phyloP scores from a whole-genome alignment of 2,113 vertebrate species.

The Choloepus hoffmanni region DNA sequence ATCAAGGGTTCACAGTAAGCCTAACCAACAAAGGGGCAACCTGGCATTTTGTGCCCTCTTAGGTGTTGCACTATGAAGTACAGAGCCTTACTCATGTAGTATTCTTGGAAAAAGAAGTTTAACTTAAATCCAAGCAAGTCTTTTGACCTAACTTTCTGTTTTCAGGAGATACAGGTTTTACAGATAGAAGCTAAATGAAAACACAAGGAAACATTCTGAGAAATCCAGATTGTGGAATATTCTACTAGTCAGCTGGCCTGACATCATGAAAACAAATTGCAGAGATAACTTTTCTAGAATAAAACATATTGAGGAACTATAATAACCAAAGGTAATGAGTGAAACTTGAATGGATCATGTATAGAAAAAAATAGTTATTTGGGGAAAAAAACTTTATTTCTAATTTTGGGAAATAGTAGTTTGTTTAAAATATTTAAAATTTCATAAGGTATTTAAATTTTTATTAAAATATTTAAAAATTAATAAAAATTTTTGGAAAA shows the following conservation, averaged over 20 bases:
- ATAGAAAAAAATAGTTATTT: background rate
- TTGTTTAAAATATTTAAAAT: too few species aligned
- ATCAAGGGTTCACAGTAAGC: too few species aligned
- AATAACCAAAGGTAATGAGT: background rate
- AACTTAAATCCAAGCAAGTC: too few species aligned
- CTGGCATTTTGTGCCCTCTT: too few species aligned
- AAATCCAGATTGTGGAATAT: constrained; percentile 47
- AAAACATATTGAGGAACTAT: constrained; percentile 12
- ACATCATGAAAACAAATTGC: background rate
- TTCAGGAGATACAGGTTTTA: background rate
- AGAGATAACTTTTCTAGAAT: background rate
- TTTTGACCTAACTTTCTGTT: background rate
- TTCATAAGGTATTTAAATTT: too few species aligned
- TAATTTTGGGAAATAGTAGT: too few species aligned
- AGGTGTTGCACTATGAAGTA: too few species aligned
- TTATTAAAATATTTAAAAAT: too few species aligned
- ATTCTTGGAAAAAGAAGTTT: too few species aligned
- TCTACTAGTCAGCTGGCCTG: background rate
- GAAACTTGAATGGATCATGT: background rate
- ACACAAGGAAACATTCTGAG: background rate
- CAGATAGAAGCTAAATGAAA: constrained; percentile 56
- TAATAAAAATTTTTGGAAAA: background rate
- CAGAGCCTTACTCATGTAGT: too few species aligned
- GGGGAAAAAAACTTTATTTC: too few species aligned
- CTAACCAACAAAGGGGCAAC: too few species aligned